Conservation (phyloP, 2,888 invertebrate genomes). For the Ptychoptera contaminata region DNA sequence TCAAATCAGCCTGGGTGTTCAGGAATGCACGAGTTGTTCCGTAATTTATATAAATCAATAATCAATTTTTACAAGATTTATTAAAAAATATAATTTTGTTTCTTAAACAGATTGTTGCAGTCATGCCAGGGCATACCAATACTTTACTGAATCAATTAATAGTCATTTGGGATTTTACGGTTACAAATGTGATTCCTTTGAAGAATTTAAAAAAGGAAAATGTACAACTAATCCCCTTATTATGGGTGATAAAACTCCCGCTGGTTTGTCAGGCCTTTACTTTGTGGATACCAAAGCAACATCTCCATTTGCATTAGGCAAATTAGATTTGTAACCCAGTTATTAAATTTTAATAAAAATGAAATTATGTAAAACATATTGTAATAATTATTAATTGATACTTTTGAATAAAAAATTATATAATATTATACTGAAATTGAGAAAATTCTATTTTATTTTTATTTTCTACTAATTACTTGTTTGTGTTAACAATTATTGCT, state of each 20-base stretch:
- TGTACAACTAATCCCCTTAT: background rate
- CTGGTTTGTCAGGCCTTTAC: background rate
- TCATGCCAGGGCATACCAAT: background rate
- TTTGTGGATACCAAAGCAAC: background rate
- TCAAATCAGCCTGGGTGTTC: background rate
- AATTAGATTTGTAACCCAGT: no score
- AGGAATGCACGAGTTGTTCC: background rate
- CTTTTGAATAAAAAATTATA: no score
- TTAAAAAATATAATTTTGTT: background rate
- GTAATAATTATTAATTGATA: no score
- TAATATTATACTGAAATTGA: no score
- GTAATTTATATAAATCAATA: background rate
- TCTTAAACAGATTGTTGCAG: background rate
- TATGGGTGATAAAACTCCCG: background rate
- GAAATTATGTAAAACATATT: no score
- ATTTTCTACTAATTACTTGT: no score
- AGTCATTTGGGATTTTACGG: background rate
- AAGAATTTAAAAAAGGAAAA: background rate
- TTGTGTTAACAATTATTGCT: no score
- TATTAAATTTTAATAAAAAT: no score
- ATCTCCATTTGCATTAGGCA: background rate
- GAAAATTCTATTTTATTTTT: no score
- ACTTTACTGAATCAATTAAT: conserved; percentile 1
- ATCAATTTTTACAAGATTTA: background rate
- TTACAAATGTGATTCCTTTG: background rate